These are phyloP conservation scores for Potamilus streckersoni DNA, from an alignment of 1,140 invertebrate species.

Conservation along the genomic window DNA sequence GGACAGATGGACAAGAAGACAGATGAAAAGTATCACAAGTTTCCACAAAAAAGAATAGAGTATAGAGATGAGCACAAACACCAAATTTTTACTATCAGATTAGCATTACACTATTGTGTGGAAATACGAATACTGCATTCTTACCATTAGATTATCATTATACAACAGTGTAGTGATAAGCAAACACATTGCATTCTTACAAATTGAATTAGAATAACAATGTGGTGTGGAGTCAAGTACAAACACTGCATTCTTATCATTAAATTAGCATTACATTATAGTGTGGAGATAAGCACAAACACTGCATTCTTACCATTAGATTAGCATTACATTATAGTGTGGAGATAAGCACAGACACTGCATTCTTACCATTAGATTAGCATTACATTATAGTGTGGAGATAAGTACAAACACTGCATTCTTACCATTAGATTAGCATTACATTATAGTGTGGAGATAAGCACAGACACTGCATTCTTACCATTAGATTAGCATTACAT, in stretches of 20 bases:
- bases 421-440: constrained; percentile 6
- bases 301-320: background rate
- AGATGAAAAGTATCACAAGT: too few relatives aligned
- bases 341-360: too few relatives aligned
- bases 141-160: constrained; percentile 70
- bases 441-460: background rate
- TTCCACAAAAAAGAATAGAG: background rate
- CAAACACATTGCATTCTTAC: constrained; percentile 39
- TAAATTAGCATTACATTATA: too few relatives aligned
- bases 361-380: constrained; percentile 68
- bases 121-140: background rate
- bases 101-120: constrained; percentile 68
- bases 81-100: constrained; percentile 18
- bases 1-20: too few relatives aligned
- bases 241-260: constrained; percentile 46
- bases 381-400: constrained; percentile 70
- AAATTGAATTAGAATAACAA: constrained; percentile 71
- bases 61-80: too few relatives aligned
- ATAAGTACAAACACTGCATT: background rate
- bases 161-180: constrained; percentile 68
- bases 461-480: too few relatives aligned
- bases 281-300: too few relatives aligned
- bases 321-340: constrained; percentile 60
- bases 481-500: background rate
- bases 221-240: too few relatives aligned